Percentiles rank a stretch among this genome's conserved stretches.
These are phyloP conservation scores for Odontamblyopus lacepedii DNA, from an alignment of 2,797 vertebrate genomes.

Conservation along the genomic window DNA sequence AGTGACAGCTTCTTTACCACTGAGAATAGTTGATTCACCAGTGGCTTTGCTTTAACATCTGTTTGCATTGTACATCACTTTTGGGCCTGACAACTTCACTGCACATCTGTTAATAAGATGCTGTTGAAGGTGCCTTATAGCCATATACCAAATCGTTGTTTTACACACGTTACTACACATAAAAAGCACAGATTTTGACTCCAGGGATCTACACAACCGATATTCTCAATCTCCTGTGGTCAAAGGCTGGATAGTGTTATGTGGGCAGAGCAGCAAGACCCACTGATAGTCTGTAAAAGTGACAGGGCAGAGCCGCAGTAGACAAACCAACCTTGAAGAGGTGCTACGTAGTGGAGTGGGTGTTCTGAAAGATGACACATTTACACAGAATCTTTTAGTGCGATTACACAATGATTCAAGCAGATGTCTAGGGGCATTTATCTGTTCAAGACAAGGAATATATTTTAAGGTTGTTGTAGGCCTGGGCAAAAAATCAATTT, in stretches of 20 bases:
- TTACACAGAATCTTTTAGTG: slow-evolving; percentile 18
- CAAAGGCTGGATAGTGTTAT: slow-evolving; percentile 34
- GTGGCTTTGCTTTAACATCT: slow-evolving; percentile 5
- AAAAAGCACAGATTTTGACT: background rate
- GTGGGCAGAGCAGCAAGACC: slow-evolving; percentile 24
- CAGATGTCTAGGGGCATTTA: slow-evolving; percentile 34
- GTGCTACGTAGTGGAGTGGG: background rate
- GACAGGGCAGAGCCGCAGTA: slow-evolving; percentile 24
- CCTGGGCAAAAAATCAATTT: too few species aligned
- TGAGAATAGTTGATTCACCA: background rate
- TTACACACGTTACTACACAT: slow-evolving; percentile 2
- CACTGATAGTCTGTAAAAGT: slow-evolving; percentile 45
- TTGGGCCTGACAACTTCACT: background rate
- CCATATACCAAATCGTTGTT: slow-evolving; percentile 1
- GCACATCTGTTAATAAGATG: slow-evolving; percentile 4
- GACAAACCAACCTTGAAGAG: slow-evolving; percentile 38
- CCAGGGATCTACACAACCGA: slow-evolving; percentile 31
- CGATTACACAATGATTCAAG: slow-evolving; percentile 37
- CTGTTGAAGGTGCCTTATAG: background rate
- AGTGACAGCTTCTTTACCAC: background rate
- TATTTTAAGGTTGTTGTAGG: background rate
- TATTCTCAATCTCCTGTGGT: slow-evolving; percentile 29
- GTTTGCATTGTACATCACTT: slow-evolving; percentile 7
- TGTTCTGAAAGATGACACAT: slow-evolving; percentile 34
- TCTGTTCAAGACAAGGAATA: too few species aligned